A percentile compares a stretch with the other conserved stretches of the same genome.
phyloP scores from a whole-genome alignment of 2,797 vertebrate species.

The Eleutherodactylus coqui region DNA sequence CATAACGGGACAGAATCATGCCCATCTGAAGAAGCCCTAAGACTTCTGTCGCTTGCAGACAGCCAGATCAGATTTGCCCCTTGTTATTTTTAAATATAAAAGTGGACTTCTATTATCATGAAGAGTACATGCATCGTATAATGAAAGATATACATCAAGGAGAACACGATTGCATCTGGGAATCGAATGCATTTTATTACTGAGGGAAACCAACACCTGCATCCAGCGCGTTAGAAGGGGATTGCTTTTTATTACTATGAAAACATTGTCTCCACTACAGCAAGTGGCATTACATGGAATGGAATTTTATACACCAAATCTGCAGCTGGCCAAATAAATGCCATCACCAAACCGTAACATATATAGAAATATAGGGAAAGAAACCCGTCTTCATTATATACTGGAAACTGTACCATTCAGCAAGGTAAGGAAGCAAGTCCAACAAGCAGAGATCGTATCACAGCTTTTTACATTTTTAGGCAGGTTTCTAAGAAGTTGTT shows the following conservation, averaged over 20 bases:
- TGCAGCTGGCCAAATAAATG: slow-evolving; percentile 57
- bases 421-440: not conserved
- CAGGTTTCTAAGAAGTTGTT: not conserved
- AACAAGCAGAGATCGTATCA: not conserved
- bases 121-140: not conserved
- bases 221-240: slow-evolving; percentile 20
- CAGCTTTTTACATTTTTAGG: not conserved
- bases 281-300: slow-evolving; percentile 33
- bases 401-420: not conserved
- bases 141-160: slow-evolving; percentile 23
- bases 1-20: too few relatives aligned
- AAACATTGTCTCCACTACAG: slow-evolving; percentile 45
- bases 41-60: not conserved
- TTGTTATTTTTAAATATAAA: not conserved
- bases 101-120: not conserved
- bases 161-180: not conserved
- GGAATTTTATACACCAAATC: slow-evolving; percentile 32
- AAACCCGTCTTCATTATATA: not conserved
- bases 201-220: slow-evolving; percentile 9
- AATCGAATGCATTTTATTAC: slow-evolving; percentile 39
- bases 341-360: slow-evolving; percentile 35
- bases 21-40: too few relatives aligned
- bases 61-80: slow-evolving; percentile 1
- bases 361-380: slow-evolving; percentile 39
- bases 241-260: slow-evolving; percentile 49